Evolutionary conservation across 1,140 invertebrate species (phyloP).

Genomic region (Acromyrmex echinatior): DNA sequence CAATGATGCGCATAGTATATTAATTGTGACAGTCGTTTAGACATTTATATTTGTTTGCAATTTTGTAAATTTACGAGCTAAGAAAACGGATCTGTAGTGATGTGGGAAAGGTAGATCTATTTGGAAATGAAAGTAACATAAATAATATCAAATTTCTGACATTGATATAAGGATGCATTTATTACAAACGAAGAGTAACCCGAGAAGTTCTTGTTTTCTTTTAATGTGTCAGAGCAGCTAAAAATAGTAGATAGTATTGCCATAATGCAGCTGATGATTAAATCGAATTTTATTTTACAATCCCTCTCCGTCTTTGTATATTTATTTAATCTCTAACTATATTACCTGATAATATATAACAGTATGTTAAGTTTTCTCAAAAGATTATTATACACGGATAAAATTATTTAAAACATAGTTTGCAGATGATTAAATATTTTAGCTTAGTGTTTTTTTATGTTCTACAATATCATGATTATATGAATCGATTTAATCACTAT

Average conservation of each 20-base stretch:
- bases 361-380: neutral
- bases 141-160: slow-evolving; percentile 11
- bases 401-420: slow-evolving; percentile 17
- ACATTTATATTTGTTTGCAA: neutral
- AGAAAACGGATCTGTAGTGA: neutral
- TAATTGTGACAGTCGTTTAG: slow-evolving; percentile 25
- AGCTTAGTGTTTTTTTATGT: neutral
- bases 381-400: neutral
- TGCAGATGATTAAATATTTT: slow-evolving; percentile 6
- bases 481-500: slow-evolving; percentile 30
- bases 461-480: neutral
- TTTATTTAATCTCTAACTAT: slow-evolving; percentile 29
- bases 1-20: slow-evolving; percentile 9
- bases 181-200: slow-evolving; percentile 22
- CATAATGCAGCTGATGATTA: slow-evolving; percentile 45
- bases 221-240: slow-evolving; percentile 22
- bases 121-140: neutral
- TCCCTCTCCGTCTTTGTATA: neutral
- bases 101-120: neutral
- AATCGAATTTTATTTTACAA: slow-evolving; percentile 40
- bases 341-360: neutral
- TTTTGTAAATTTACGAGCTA: neutral
- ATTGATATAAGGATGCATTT: slow-evolving; percentile 41
- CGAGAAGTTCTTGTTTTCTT: slow-evolving; percentile 14
- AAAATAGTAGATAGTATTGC: slow-evolving; percentile 7